Evolutionary conservation across 2,113 vertebrate genomes (phyloP), one percentile per base, ranked within the genome.

Genomic region (Passerina amoena): DNA sequence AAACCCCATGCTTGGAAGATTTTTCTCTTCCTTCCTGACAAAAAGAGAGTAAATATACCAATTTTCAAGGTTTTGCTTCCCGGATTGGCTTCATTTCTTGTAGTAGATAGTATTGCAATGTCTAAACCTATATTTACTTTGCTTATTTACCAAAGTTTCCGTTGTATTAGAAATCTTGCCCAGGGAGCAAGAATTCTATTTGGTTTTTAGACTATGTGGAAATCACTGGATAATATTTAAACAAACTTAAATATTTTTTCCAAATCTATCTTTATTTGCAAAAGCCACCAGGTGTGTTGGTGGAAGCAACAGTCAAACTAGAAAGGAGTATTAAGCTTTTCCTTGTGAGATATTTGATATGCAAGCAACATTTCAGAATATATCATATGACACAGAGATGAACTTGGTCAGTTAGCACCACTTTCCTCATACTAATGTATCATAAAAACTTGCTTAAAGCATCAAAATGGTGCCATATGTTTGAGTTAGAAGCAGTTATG

Each of bases 201-300:
- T 97, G 90, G 6, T 93, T 94, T 97, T 94, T 42, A 82, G 35
- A 82, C 76, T 88, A 35, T 98, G 95, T 95, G 97, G 97, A 97
- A 97, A 97, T 75, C 79, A 38, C n/a, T 97, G 77, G 96, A 73
- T 96, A 98, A 97, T 94, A 87, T 97, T 97, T 97, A 96, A 97
- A 72, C 82, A 92, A 76, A 90, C 70, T 86, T 65, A 65, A 92
- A 56, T 27, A 64, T 94, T 69, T 88, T 88, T 76, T 37, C 82
- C 51, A 72, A 81, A 88, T 53, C 42, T 9, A 48, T 69, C 33
- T 66, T 65, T 89, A 66, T 66, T 89, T 93, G 25, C 63, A 80
- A 66, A 81, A 83, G 18, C 22, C n/a, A 35, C 22, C 14, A 16
- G 35, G 7, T 44, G 19, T 90, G 11, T 69, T 63, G 18, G 18